Evolutionary conservation across 2,797 vertebrate genomes (phyloP), one percentile per base, ranked within the genome.

Genomic region (Chlorospingus flavigularis): DNA sequence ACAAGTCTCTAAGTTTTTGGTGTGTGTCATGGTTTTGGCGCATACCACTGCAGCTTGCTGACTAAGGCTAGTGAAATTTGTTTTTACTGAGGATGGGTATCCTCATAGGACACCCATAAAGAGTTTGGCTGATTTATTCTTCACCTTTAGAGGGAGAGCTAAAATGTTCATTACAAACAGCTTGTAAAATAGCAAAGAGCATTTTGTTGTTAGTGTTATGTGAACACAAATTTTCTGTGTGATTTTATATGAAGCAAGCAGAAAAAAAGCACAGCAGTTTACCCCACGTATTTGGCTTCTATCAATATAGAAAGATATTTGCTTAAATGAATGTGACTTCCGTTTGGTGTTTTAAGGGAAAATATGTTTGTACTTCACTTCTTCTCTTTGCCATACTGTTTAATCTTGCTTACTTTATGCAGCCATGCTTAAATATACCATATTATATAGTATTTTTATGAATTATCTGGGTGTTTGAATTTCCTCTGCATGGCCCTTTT

Each of bases 351-450:
- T 81, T 20, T 72, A 88, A 95, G 51, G 47, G 75, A 86, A 95
- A 95, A 66, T 80, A 65, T 57, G 90, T 88, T 96, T 93, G 51
- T 11, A 39, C 21, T 92, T 94, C n/a, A 86, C 95, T 97, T 90
- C 60, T 84, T 95, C 86, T 84, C 78, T 88, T 85, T 77, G 24
- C 33, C 21, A 5, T 74, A 63, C 33, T 88, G 19, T 63, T 83
- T 60, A 79, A 47, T 92, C 83, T 96, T 90, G 39, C 47, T 96
- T 92, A 70, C 63, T 93, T 93, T 81, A 50, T 63, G 75, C 86
- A 73, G 50, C 81, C 55, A 77, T 61, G 63, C 62, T 90, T 63
- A 62, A 89, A 42, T 73, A 71, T 48, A 62, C 16, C 2, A 0
- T 66, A 39, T 55, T 74, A 90, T 95, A 37, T 70, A 57, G 58